Evolutionary conservation across 2,797 vertebrate species (phyloP), one percentile per base, ranked within the genome.

Genomic region (Enteromius argenteus): DNA sequence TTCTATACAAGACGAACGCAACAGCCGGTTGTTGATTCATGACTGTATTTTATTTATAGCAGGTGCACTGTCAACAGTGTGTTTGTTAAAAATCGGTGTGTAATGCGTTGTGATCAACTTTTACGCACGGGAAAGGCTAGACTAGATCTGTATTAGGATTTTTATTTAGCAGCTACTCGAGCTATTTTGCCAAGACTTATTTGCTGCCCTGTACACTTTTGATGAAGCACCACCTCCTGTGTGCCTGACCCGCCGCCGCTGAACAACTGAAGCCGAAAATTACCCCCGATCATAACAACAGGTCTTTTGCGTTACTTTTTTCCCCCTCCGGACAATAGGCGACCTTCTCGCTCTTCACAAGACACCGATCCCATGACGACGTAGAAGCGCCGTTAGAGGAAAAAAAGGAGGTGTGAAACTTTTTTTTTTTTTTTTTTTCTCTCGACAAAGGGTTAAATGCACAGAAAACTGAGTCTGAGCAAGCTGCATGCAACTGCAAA

Each of bases 231-330:
- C 92, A 92, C 92, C 93, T 94, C 91, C 92, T 88, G 89, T 91
- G 93, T 91, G 90, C 90, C 90, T 91, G 91, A 91, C 92, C 90
- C 91, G 89, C 91, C 91, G 90, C 92, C 87, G 89, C 92, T 90
- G 89, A 80, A 86, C 91, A 89, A 92, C 90, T 91, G 80, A 84
- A 82, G 78, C 87, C 80, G 86, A 87, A 92, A 95, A 95, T 93
- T 91, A 92, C 91, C 91, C 91, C 88, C 89, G 91, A 94, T 94
- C 91, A 93, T 92, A 94, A 94, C 94, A 95, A 93, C 94, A 93
- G 91, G 92, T 95, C 90, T 91, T 88, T 90, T 91, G 89, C 92
- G 90, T 89, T 92, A 89, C 90, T 90, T 64, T 60, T 49, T 71
- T 10, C 27, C 86, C 79, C 88, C 82, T 87, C 86, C 90, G 90